Evolutionary conservation across 2,797 vertebrate species (phyloP).

Genomic region (Dendrocincla fuliginosa): DNA sequence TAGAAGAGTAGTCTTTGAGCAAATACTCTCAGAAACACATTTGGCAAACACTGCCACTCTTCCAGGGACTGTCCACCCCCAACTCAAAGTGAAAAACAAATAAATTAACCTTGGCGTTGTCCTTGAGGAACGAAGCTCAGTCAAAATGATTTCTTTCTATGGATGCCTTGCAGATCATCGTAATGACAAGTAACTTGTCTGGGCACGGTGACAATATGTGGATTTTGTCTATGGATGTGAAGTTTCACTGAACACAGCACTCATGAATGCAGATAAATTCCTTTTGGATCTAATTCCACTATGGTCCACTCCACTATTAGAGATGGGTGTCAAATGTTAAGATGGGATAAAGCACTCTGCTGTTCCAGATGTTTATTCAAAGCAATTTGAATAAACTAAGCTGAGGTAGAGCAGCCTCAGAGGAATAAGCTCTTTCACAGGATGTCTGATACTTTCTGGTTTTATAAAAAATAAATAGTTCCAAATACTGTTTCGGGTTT

Average conservation of each 20-base stretch:
- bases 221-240: conserved; percentile 64
- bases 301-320: conserved; percentile 8
- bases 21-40: background rate
- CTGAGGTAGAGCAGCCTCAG: background rate
- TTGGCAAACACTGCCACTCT: conserved; percentile 52
- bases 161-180: conserved; percentile 57
- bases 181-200: conserved; percentile 72
- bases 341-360: background rate
- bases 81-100: conserved; percentile 56
- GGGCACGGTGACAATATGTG: conserved; percentile 72
- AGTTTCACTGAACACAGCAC: conserved; percentile 45
- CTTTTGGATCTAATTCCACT: conserved; percentile 48
- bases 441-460: background rate
- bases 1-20: background rate
- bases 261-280: conserved; percentile 50
- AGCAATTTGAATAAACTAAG: background rate
- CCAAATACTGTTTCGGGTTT: background rate
- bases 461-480: background rate
- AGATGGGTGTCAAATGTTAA: conserved; percentile 1
- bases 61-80: conserved; percentile 67
- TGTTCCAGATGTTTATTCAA: conserved; percentile 39
- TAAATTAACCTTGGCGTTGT: conserved; percentile 74
- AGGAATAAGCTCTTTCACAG: background rate
- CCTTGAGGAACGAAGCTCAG: conserved; percentile 69
- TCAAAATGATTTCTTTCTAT: conserved; percentile 68